A percentile compares a stretch with the other conserved stretches of the same genome.
Conservation (phyloP, 2,888 invertebrate species). For the Polia nebulosa region DNA sequence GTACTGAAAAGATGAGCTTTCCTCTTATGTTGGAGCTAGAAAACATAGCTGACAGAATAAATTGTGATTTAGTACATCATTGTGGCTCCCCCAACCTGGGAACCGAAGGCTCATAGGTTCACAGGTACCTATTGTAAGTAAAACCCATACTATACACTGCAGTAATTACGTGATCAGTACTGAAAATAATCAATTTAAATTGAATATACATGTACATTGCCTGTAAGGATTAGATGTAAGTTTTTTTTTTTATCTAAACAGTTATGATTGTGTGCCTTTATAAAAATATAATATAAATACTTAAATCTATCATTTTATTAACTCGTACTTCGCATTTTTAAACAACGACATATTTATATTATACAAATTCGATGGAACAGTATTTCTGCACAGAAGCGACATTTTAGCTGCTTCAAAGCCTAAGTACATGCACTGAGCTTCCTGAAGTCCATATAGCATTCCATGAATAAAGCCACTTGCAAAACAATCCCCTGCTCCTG, state of each 20-base stretch:
- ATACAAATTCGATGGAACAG: constrained; percentile 89
- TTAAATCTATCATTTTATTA: constrained; percentile 43
- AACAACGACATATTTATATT: constrained; percentile 28
- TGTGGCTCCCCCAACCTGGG: background rate
- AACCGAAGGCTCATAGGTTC: background rate
- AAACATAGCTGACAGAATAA: background rate
- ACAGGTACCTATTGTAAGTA: no score
- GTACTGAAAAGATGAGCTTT: background rate
- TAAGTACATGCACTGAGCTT: constrained; percentile 91
- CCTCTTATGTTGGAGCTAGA: background rate
- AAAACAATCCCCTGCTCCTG: constrained; percentile 96
- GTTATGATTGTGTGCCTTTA: constrained; percentile 43
- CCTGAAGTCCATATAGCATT: constrained; percentile 88
- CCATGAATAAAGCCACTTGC: constrained; percentile 93
- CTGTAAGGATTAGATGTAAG: constrained; percentile 5
- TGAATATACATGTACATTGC: constrained; percentile 22
- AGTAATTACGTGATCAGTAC: constrained; percentile 8
- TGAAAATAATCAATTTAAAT: constrained; percentile 31
- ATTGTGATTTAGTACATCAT: background rate
- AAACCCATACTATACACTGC: background rate
- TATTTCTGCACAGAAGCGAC: constrained; percentile 90
- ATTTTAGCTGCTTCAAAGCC: constrained; percentile 92
- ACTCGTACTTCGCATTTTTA: constrained; percentile 40
- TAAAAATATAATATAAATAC: constrained; percentile 35
- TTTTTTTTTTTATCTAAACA: constrained; percentile 7